Evolutionary conservation across 2,797 vertebrate genomes (phyloP).

Genomic region (Catharus ustulatus): DNA sequence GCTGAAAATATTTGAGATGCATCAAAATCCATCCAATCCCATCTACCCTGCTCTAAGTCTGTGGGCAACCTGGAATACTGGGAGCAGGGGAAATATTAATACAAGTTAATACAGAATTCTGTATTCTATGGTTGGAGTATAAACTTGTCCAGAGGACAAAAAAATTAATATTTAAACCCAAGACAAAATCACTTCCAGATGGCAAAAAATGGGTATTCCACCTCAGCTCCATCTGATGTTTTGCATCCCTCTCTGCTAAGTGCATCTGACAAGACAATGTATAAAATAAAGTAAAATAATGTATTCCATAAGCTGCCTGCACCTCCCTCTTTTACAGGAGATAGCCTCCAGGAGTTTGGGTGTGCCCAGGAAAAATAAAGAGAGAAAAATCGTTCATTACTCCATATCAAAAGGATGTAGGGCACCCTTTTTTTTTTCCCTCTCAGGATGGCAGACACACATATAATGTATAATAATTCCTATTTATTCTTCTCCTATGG

Average conservation of each 20-base stretch:
- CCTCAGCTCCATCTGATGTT: neutral
- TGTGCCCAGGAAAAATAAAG: neutral
- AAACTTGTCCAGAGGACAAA: neutral
- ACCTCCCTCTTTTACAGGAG: constrained; percentile 21
- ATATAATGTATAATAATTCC: neutral
- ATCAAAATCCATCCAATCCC: neutral
- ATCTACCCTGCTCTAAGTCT: neutral
- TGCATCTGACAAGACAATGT: neutral
- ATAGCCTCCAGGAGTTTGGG: constrained; percentile 24
- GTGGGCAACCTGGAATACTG: neutral
- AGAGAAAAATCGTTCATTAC: neutral
- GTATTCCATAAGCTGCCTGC: neutral
- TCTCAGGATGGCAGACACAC: neutral
- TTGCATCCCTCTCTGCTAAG: constrained; percentile 1
- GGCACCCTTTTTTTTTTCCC: neutral
- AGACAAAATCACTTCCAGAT: neutral
- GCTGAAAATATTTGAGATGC: neutral
- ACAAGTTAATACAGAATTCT: neutral
- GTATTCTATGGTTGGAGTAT: neutral
- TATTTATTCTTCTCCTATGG: neutral
- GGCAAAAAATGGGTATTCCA: neutral
- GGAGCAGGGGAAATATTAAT: neutral
- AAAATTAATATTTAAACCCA: neutral
- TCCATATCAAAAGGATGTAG: neutral
- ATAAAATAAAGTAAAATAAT: neutral